These are phyloP conservation scores for Cyphomyrus plagiostoma DNA, from an alignment of 2,113 vertebrate species.

Conservation along the genomic window DNA sequence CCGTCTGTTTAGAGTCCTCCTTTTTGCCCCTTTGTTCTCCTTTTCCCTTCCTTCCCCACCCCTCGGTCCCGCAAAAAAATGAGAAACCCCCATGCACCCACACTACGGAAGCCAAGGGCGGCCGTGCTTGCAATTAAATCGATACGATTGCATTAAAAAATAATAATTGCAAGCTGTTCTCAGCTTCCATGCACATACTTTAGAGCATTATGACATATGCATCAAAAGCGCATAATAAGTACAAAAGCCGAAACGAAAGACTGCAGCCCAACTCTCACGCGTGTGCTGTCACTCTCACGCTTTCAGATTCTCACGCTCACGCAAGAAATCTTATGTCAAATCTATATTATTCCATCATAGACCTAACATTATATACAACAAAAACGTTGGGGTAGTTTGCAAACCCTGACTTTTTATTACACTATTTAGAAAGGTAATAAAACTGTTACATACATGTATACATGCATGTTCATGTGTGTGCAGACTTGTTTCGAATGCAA, in stretches of 20 bases:
- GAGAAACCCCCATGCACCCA: neutral
- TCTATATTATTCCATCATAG: neutral
- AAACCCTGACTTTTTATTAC: neutral
- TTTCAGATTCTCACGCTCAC: neutral
- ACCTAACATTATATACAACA: neutral
- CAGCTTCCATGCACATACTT: neutral
- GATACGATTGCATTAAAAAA: no score
- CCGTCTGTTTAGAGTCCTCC: no score
- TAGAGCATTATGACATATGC: neutral
- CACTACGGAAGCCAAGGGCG: neutral
- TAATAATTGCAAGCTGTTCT: no score
- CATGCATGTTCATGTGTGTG: neutral
- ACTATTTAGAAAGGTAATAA: neutral
- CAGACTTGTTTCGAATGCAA: neutral
- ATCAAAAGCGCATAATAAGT: neutral
- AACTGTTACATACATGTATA: neutral
- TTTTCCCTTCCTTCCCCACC: no score
- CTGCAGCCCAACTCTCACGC: neutral
- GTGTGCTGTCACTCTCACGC: no score
- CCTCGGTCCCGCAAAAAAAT: neutral
- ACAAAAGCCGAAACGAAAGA: neutral
- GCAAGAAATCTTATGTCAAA: neutral
- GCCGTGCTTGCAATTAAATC: no score
- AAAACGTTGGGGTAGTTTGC: neutral
- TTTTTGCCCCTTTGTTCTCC: no score